Evolutionary conservation across 1,140 invertebrate genomes (phyloP).

Genomic region (Hylyphantes graminicola): DNA sequence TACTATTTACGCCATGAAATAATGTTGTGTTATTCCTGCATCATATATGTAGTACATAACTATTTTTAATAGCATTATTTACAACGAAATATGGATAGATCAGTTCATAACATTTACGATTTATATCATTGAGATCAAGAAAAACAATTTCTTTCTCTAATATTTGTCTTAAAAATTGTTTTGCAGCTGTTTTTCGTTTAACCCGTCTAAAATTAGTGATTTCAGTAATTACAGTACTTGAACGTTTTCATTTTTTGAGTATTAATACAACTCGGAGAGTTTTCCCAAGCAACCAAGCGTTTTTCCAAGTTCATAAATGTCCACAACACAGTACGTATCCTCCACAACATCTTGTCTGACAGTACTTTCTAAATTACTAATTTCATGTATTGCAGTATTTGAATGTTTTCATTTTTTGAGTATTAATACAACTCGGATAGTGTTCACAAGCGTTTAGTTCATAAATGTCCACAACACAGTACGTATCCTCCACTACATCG

Average conservation of each 20-base stretch:
- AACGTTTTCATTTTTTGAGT: constrained; percentile 78
- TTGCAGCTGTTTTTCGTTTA: no score
- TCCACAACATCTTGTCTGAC: constrained; percentile 70
- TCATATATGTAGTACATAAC: no score
- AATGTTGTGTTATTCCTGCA: no score
- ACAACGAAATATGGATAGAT: no score
- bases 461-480: constrained; percentile 79
- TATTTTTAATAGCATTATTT: no score
- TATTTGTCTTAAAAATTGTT: no score
- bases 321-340: constrained; percentile 75
- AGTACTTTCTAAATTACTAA: constrained; percentile 80
- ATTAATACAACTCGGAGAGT: constrained; percentile 80
- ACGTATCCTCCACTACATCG: constrained; percentile 69
- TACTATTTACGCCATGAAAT: no score
- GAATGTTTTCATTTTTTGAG: constrained; percentile 78
- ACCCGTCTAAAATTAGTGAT: no score
- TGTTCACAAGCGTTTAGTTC: constrained; percentile 82
- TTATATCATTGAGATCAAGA: no score
- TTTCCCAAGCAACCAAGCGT: constrained; percentile 82
- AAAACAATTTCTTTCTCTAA: no score
- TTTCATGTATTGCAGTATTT: constrained; percentile 67
- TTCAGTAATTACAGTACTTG: constrained; percentile 67
- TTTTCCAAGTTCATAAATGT: constrained; percentile 82
- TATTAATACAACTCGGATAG: constrained; percentile 80
- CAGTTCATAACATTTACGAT: no score